phyloP scores from a whole-genome alignment of 2,888 invertebrate species.

The Tromatobia lineatoria region DNA sequence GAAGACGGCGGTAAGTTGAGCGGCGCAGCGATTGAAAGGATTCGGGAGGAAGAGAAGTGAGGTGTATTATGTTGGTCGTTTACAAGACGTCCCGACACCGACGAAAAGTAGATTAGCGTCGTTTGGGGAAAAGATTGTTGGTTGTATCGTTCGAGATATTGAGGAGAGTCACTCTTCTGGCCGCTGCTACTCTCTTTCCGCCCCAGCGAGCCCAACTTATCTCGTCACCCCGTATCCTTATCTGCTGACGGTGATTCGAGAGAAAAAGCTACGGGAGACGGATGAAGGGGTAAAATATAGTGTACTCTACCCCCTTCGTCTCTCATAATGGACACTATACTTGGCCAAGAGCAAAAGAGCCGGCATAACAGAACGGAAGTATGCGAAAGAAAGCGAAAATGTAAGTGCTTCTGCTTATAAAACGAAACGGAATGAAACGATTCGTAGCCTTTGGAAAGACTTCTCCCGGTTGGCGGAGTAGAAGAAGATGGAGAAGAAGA shows the following conservation, averaged over 20 bases:
- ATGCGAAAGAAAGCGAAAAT: conserved; percentile 35
- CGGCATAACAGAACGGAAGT: conserved; percentile 6
- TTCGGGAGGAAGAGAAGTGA: conserved; percentile 6
- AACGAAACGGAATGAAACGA: conserved; percentile 51
- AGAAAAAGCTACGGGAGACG: conserved; percentile 21
- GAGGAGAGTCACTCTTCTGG: neutral
- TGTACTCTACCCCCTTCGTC: conserved; percentile 8
- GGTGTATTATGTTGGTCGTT: conserved; percentile 19
- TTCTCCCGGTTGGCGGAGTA: neutral
- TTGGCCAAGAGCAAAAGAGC: conserved; percentile 20
- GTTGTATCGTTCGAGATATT: conserved; percentile 34
- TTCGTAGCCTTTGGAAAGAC: conserved; percentile 53
- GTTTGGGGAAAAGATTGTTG: conserved; percentile 10
- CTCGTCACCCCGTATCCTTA: conserved; percentile 50
- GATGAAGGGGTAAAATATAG: conserved; percentile 13
- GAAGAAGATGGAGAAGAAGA: conserved; percentile 11
- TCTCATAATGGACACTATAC: conserved; percentile 47
- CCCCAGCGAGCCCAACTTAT: conserved; percentile 12
- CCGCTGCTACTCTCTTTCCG: neutral
- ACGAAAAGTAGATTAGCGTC: conserved; percentile 28
- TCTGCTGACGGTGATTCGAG: conserved; percentile 49
- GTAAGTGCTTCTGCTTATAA: conserved; percentile 39
- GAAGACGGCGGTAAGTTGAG: neutral
- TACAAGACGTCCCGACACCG: neutral
- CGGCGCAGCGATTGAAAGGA: conserved; percentile 25